Evolutionary conservation across 2,113 vertebrate genomes (phyloP).

Genomic region (Nerophis lumbriciformis): DNA sequence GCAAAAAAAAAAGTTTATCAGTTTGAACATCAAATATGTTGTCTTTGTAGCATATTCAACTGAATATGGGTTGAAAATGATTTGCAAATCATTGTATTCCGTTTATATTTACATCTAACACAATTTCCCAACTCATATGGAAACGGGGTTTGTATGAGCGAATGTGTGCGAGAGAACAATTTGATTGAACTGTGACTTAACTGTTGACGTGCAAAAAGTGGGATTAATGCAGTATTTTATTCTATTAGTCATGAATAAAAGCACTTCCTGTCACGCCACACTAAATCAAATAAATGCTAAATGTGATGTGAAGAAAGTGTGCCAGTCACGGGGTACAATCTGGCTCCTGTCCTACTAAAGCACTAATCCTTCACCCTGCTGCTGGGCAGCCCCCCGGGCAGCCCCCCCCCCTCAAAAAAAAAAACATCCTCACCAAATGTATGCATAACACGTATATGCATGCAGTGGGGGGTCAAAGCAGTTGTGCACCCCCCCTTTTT

Average conservation of each 20-base stretch:
- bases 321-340: constrained; percentile 24
- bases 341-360: constrained; percentile 46
- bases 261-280: constrained; percentile 16
- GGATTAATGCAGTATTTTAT: constrained; percentile 20
- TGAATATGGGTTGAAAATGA: too few species aligned
- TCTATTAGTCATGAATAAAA: constrained; percentile 33
- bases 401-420: constrained; percentile 7
- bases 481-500: constrained; percentile 1
- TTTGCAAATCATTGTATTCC: too few species aligned
- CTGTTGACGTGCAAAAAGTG: constrained; percentile 16
- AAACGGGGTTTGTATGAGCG: too few species aligned
- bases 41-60: too few species aligned
- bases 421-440: constrained; percentile 1
- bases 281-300: constrained; percentile 28
- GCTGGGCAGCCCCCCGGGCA: constrained; percentile 37
- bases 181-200: too few species aligned
- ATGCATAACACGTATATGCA: constrained; percentile 17
- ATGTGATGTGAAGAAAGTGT: background rate
- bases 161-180: too few species aligned
- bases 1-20: too few species aligned
- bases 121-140: too few species aligned
- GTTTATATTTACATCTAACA: too few species aligned
- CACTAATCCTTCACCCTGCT: constrained; percentile 55
- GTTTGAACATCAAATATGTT: too few species aligned
- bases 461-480: constrained; percentile 33